Evolutionary conservation across 2,113 vertebrate genomes (phyloP).

Genomic region (Puma concolor): DNA sequence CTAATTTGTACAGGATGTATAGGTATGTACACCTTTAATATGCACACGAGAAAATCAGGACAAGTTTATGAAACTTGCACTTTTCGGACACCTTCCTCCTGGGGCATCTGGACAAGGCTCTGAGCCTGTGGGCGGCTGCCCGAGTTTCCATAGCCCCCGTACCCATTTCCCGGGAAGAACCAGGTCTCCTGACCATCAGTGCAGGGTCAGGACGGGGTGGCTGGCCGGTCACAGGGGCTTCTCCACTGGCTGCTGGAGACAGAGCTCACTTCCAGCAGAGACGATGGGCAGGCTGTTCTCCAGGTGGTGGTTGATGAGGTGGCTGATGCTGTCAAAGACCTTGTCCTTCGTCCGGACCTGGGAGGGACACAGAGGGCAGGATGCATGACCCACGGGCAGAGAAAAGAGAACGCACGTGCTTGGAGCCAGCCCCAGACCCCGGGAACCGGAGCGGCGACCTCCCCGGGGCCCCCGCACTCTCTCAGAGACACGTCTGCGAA

Average conservation of each 20-base stretch:
- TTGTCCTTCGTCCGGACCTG: conserved; percentile 98
- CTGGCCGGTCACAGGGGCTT: conserved; percentile 88
- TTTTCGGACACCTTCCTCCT: conserved; percentile 79
- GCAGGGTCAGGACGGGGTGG: rapidly evolving
- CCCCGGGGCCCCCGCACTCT: rapidly evolving
- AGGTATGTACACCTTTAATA: conserved; percentile 89
- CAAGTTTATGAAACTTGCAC: conserved; percentile 90
- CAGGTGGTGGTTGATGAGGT: conserved; percentile 97
- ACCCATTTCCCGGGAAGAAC: not conserved
- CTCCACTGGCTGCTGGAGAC: conserved; percentile 94
- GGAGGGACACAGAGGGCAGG: conserved; percentile 18
- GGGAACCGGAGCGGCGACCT: not conserved
- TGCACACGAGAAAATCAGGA: conserved; percentile 86
- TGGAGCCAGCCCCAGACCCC: not conserved
- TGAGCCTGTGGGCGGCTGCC: not conserved
- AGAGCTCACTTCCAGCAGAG: conserved; percentile 97
- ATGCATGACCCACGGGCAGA: not conserved
- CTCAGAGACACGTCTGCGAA: not conserved
- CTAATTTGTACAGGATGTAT: conserved; percentile 82
- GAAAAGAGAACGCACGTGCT: rapidly evolving
- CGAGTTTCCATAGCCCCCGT: rapidly evolving
- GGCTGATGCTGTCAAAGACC: conserved; percentile 97
- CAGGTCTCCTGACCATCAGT: not conserved
- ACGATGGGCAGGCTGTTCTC: conserved; percentile 97
- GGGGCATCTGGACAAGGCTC: not conserved